These are phyloP conservation scores for Cherax quadricarinatus DNA, from an alignment of 1,140 invertebrate genomes.

Conservation along the genomic window DNA sequence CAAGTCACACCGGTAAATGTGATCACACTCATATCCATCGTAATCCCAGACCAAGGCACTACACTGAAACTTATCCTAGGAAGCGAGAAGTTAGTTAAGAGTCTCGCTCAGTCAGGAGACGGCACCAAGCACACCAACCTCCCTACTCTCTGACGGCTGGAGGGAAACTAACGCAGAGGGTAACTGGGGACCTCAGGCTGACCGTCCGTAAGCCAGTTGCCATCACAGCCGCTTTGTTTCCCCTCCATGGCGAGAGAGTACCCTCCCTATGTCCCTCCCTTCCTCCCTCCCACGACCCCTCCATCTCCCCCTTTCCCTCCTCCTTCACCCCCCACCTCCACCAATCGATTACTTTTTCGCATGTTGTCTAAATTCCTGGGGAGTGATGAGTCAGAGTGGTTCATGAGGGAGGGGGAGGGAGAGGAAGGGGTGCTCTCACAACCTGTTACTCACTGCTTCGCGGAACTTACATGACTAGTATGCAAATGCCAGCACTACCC, in stretches of 20 bases:
- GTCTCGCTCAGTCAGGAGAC: neutral
- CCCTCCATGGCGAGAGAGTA: neutral
- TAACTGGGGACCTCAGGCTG: constrained; percentile 3
- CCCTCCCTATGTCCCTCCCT: neutral
- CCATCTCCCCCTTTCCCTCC: too few species aligned
- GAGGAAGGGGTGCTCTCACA: neutral
- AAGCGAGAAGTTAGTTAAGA: neutral
- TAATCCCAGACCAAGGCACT: neutral
- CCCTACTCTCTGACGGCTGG: neutral
- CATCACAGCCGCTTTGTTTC: constrained; percentile 3
- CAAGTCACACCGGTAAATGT: neutral
- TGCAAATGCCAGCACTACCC: neutral
- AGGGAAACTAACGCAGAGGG: constrained; percentile 9
- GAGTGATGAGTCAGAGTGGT: neutral
- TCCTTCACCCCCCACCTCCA: neutral
- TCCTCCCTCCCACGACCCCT: neutral
- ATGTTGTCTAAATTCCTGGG: neutral
- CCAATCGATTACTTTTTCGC: neutral
- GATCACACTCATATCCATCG: neutral
- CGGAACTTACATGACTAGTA: neutral
- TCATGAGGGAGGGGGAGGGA: neutral
- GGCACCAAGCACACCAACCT: neutral
- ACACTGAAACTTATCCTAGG: neutral
- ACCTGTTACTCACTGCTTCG: neutral
- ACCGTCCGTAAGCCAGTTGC: neutral